These are phyloP conservation scores for Caenorhabditis macrosperma DNA, from an alignment of 2,888 invertebrate genomes.

Conservation along the genomic window DNA sequence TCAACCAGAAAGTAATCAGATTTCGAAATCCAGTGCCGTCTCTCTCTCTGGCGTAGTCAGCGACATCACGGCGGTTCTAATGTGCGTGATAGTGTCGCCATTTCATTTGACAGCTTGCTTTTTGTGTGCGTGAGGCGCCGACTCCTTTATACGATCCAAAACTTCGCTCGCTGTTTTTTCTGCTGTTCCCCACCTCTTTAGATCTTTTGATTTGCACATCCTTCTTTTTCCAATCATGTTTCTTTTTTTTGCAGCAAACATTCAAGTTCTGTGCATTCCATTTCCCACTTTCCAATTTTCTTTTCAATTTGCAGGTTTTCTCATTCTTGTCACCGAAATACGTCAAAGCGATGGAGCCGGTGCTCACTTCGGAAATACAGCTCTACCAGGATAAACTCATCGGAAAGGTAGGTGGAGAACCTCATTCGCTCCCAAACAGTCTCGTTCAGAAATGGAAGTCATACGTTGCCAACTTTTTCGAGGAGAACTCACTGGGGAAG, in stretches of 20 bases:
- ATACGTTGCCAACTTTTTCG: slow-evolving; percentile 47
- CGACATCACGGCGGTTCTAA: slow-evolving; percentile 36
- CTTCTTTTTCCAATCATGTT: neutral
- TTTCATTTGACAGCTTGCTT: slow-evolving; percentile 51
- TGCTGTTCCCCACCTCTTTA: neutral
- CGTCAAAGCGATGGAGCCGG: slow-evolving; percentile 54
- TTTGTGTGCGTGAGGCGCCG: slow-evolving; percentile 24
- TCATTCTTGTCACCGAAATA: slow-evolving; percentile 16
- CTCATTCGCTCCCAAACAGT: too few relatives aligned
- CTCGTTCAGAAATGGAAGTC: slow-evolving; percentile 63
- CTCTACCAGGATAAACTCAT: slow-evolving; percentile 53
- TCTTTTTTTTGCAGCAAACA: too few relatives aligned
- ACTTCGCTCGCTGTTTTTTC: neutral
- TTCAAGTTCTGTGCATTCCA: too few relatives aligned
- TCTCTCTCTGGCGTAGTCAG: slow-evolving; percentile 8
- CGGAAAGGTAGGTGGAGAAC: slow-evolving; percentile 33
- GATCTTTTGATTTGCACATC: too few relatives aligned
- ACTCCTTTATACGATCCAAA: neutral
- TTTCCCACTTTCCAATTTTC: too few relatives aligned
- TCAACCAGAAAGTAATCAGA: slow-evolving; percentile 1
- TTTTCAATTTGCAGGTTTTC: slow-evolving; percentile 14
- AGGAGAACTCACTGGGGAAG: slow-evolving; percentile 48
- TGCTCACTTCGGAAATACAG: slow-evolving; percentile 43
- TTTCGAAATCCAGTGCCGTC: slow-evolving; percentile 12
- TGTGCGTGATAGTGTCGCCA: slow-evolving; percentile 57